Evolutionary conservation across 1,140 invertebrate species (phyloP).

Genomic region (Zaprionus vittiger): DNA sequence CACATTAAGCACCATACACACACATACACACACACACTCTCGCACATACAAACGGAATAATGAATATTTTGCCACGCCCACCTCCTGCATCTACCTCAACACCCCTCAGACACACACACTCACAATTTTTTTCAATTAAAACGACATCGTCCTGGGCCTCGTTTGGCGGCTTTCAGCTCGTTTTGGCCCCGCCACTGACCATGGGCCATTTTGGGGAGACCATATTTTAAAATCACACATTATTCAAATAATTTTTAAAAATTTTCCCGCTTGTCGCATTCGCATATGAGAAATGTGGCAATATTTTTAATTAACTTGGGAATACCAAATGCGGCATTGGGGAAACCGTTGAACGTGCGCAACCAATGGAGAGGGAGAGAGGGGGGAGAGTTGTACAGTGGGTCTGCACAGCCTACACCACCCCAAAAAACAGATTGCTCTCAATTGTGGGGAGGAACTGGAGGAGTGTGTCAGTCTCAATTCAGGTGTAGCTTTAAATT

Average conservation of each 20-base stretch:
- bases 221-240: conserved; percentile 83
- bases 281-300: conserved; percentile 39
- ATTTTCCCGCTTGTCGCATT: conserved; percentile 41
- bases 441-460: too few species aligned
- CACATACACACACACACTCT: conserved; percentile 46
- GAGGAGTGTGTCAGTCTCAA: background rate
- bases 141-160: conserved; percentile 61
- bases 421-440: background rate
- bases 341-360: conserved; percentile 12
- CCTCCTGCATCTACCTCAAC: background rate
- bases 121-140: conserved; percentile 78
- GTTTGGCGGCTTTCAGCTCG: conserved; percentile 13
- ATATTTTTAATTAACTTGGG: conserved; percentile 81
- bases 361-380: background rate
- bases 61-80: conserved; percentile 64
- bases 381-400: background rate
- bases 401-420: background rate
- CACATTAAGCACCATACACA: conserved; percentile 71
- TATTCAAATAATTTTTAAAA: conserved; percentile 80
- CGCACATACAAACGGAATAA: conserved; percentile 75
- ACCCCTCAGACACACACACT: conserved; percentile 37
- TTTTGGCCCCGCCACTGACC: conserved; percentile 21
- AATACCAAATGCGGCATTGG: conserved; percentile 62
- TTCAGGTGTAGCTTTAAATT: conserved; percentile 4
- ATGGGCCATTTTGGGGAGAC: conserved; percentile 36